Percentiles rank a stretch among this genome's conserved stretches.
phyloP scores from a whole-genome alignment of 2,797 vertebrate genomes.

The Masticophis lateralis region DNA sequence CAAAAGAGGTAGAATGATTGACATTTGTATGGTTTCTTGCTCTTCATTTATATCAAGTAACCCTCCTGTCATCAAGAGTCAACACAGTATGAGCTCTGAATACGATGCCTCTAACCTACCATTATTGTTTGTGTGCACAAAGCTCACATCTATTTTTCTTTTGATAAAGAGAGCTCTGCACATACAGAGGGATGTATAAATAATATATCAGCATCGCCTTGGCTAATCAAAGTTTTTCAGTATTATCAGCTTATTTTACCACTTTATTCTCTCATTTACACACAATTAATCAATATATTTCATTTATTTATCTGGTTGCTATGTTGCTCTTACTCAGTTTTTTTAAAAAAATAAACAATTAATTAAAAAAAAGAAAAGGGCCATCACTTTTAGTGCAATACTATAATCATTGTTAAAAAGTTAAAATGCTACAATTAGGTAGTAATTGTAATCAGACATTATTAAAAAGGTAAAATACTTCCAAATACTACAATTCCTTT shows the following conservation, averaged over 20 bases:
- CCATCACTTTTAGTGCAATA: background rate
- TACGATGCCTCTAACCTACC: background rate
- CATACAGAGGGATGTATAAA: conserved; percentile 3
- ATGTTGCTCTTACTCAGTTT: background rate
- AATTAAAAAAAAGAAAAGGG: background rate
- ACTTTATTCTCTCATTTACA: background rate
- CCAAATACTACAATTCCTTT: background rate
- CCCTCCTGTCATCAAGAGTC: background rate
- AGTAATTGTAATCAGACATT: background rate
- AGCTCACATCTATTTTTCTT: background rate
- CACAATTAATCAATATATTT: background rate
- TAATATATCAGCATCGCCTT: conserved; percentile 7
- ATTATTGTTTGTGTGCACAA: background rate
- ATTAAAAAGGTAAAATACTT: background rate
- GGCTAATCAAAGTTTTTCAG: conserved; percentile 6
- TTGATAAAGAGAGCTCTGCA: background rate
- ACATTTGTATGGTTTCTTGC: background rate
- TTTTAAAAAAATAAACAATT: background rate
- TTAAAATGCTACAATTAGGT: background rate
- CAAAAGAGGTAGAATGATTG: background rate
- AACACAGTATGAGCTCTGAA: background rate
- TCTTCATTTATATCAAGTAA: background rate
- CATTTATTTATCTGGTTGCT: background rate
- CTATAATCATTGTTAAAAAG: background rate
- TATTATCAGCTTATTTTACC: conserved; percentile 19